phyloP scores from a whole-genome alignment of 2,113 vertebrate species.

The Aphyosemion australe region DNA sequence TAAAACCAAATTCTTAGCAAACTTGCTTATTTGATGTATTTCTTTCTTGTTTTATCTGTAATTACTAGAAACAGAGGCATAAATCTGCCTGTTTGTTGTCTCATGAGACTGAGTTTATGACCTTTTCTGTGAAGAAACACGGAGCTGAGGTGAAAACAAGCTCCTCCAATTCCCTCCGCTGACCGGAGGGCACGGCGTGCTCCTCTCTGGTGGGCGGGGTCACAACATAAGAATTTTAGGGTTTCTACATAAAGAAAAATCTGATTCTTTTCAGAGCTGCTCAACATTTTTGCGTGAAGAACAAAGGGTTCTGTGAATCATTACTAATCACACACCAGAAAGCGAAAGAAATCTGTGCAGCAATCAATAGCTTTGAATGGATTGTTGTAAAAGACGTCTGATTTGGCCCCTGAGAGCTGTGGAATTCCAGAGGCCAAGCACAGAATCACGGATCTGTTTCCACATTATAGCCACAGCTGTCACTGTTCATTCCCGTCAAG shows the following conservation, averaged over 20 bases:
- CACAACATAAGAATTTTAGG: constrained; percentile 44
- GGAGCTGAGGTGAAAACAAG: constrained; percentile 66
- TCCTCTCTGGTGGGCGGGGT: constrained; percentile 34
- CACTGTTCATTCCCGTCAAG: constrained; percentile 69
- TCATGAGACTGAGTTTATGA: constrained; percentile 46
- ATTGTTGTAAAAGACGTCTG: constrained; percentile 73
- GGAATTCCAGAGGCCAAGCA: constrained; percentile 68
- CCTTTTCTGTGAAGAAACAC: constrained; percentile 56
- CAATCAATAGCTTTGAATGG: constrained; percentile 71
- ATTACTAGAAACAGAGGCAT: not conserved
- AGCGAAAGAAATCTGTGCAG: constrained; percentile 64
- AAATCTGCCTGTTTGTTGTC: constrained; percentile 40
- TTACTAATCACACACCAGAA: constrained; percentile 71
- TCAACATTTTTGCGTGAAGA: constrained; percentile 36
- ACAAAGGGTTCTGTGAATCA: constrained; percentile 72
- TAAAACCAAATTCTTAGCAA: too few relatives aligned
- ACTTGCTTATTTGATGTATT: not conserved
- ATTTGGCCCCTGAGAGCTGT: constrained; percentile 67
- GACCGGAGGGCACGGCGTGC: constrained; percentile 34
- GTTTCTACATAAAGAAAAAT: constrained; percentile 42
- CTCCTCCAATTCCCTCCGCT: constrained; percentile 43
- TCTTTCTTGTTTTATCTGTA: not conserved
- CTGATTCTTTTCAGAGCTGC: constrained; percentile 29
- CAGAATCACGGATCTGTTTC: constrained; percentile 67
- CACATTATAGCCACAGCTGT: constrained; percentile 71